These are phyloP conservation scores for Ctena decussata DNA, from an alignment of 2,888 invertebrate genomes.

Conservation along the genomic window DNA sequence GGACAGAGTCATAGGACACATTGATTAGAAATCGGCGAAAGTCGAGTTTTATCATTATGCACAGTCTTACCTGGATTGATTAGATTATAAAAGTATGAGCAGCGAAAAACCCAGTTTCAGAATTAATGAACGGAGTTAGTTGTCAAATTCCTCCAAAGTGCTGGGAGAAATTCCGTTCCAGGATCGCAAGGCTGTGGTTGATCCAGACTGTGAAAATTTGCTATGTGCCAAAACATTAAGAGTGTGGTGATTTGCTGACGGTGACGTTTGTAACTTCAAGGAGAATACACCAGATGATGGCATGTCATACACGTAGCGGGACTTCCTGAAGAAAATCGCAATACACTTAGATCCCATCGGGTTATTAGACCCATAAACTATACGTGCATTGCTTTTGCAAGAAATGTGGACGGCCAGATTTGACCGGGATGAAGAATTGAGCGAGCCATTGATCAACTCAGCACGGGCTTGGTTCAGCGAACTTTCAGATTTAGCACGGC, in stretches of 20 bases:
- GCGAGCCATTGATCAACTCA: conserved; percentile 11
- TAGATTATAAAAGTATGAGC: too few relatives aligned
- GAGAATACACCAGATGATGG: neutral
- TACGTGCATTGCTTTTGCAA: conserved; percentile 77
- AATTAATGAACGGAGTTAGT: too few relatives aligned
- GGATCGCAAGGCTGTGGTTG: conserved; percentile 33
- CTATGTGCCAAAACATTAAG: conserved; percentile 56
- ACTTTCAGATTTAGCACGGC: neutral
- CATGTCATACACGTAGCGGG: conserved; percentile 68
- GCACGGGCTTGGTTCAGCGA: conserved; percentile 28
- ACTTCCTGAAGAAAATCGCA: conserved; percentile 67
- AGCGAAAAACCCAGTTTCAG: too few relatives aligned
- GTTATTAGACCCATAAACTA: conserved; percentile 67
- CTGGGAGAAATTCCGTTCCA: conserved; percentile 40
- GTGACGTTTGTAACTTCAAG: conserved; percentile 46
- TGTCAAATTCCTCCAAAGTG: conserved; percentile 27
- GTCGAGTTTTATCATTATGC: too few relatives aligned
- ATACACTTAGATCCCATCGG: conserved; percentile 80
- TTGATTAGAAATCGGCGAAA: too few relatives aligned
- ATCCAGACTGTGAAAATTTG: conserved; percentile 30
- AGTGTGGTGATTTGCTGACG: too few relatives aligned
- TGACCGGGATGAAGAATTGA: conserved; percentile 75
- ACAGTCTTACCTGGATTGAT: too few relatives aligned
- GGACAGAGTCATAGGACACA: too few relatives aligned
- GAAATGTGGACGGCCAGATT: conserved; percentile 69